Evolutionary conservation across 2,797 vertebrate genomes (phyloP).

Genomic region (Nothura maculosa): DNA sequence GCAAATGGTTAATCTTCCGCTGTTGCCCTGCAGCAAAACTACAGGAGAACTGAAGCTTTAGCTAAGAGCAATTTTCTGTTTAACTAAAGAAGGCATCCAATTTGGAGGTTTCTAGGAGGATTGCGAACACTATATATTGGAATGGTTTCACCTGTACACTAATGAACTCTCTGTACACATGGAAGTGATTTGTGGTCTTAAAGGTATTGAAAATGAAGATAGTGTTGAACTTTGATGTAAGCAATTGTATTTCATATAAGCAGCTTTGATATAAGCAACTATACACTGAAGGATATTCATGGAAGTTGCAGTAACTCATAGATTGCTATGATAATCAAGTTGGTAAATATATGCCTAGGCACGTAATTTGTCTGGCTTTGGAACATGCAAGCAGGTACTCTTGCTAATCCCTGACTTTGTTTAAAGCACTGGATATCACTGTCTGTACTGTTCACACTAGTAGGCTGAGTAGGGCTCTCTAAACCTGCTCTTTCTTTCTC

Average conservation of each 20-base stretch:
- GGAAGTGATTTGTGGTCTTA: neutral
- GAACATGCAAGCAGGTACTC: slow-evolving; percentile 25
- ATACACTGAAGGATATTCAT: slow-evolving; percentile 3
- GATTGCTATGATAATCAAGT: slow-evolving; percentile 34
- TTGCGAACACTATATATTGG: neutral
- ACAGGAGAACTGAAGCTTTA: neutral
- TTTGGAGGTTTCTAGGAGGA: neutral
- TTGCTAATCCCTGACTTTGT: slow-evolving; percentile 24
- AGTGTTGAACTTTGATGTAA: neutral
- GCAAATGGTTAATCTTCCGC: neutral
- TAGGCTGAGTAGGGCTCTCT: neutral
- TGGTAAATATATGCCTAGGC: slow-evolving; percentile 32
- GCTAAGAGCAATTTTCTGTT: neutral
- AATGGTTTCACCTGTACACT: neutral
- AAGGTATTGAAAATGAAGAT: neutral
- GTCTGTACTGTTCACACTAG: neutral
- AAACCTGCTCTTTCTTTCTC: no score
- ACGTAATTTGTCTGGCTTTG: slow-evolving; percentile 15
- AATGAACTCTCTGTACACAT: neutral
- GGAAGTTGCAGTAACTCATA: slow-evolving; percentile 13
- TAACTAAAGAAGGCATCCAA: neutral
- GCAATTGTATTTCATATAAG: neutral
- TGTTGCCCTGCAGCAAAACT: slow-evolving; percentile 3
- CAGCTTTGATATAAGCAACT: neutral
- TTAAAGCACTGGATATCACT: neutral